These are phyloP conservation scores for Phenganax subtilis DNA, from an alignment of 92 coral and sea anemone species.

Conservation along the genomic window DNA sequence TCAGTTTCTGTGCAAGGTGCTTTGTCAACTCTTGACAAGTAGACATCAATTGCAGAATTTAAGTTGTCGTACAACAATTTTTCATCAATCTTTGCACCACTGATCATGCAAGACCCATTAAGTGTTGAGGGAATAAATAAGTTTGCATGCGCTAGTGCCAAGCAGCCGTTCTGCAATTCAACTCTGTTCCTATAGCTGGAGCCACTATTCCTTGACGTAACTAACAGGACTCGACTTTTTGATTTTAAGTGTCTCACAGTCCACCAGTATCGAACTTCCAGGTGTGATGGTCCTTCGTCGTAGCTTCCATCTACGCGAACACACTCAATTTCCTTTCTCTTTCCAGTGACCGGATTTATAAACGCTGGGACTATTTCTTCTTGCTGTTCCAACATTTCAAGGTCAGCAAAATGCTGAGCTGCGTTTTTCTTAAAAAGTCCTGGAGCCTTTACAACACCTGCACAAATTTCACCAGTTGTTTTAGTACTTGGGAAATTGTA, in stretches of 20 bases:
- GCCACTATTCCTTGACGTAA: slow-evolving; percentile 52
- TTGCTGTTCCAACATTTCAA: slow-evolving; percentile 47
- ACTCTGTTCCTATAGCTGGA: slow-evolving; percentile 59
- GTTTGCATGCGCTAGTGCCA: slow-evolving; percentile 54
- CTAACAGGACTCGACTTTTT: slow-evolving; percentile 44
- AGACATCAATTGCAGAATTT: slow-evolving; percentile 40
- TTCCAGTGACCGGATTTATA: slow-evolving; percentile 40
- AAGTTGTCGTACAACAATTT: slow-evolving; percentile 1
- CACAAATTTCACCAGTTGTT: slow-evolving; percentile 59
- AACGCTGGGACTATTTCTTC: slow-evolving; percentile 48
- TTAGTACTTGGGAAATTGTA: slow-evolving; percentile 52
- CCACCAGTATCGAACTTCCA: slow-evolving; percentile 59
- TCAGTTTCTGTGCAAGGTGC: slow-evolving; percentile 42
- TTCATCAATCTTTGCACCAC: slow-evolving; percentile 32
- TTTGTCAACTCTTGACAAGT: slow-evolving; percentile 39
- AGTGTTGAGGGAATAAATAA: slow-evolving; percentile 49
- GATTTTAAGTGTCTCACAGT: slow-evolving; percentile 48
- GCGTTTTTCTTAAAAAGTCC: slow-evolving; percentile 47
- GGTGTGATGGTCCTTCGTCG: slow-evolving; percentile 59
- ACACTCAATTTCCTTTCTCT: slow-evolving; percentile 50
- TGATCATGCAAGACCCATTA: slow-evolving; percentile 45
- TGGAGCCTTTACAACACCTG: slow-evolving; percentile 57
- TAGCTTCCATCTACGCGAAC: slow-evolving; percentile 50
- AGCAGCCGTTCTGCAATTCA: slow-evolving; percentile 25
- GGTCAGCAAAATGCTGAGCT: slow-evolving; percentile 52